Conservation (phyloP, 2,888 invertebrate genomes). For the Ochlodes sylvanus region DNA sequence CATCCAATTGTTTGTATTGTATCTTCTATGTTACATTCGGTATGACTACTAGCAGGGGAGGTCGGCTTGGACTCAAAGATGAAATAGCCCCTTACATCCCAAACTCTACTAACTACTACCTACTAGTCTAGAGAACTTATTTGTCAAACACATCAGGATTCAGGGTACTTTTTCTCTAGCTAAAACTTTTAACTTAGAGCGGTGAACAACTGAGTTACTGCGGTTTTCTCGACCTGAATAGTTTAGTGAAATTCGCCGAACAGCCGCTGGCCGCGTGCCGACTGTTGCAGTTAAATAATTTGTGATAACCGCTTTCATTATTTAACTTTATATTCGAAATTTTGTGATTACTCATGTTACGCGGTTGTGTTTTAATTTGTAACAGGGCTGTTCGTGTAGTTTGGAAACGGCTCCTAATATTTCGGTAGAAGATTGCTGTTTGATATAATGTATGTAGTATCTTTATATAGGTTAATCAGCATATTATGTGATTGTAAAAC, state of each 20-base stretch:
- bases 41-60: too few species aligned
- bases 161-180: slow-evolving; percentile 49
- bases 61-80: too few species aligned
- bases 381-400: slow-evolving; percentile 42
- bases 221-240: slow-evolving; percentile 79
- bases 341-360: slow-evolving; percentile 56
- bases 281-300: slow-evolving; percentile 80
- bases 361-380: slow-evolving; percentile 54
- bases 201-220: slow-evolving; percentile 72
- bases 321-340: slow-evolving; percentile 68
- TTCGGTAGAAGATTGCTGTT: slow-evolving; percentile 2
- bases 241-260: slow-evolving; percentile 74
- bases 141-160: slow-evolving; percentile 45
- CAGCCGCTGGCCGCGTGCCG: slow-evolving; percentile 75
- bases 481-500: too few species aligned
- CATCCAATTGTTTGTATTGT: neutral
- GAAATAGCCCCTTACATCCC: too few species aligned
- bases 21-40: too few species aligned
- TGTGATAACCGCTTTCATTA: slow-evolving; percentile 78
- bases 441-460: slow-evolving; percentile 34
- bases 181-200: slow-evolving; percentile 62
- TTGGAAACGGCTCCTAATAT: neutral
- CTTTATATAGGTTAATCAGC: too few species aligned
- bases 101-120: too few species aligned
- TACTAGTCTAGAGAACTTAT: neutral